These are phyloP conservation scores for Eupithecia abbreviata DNA, from an alignment of 2,888 invertebrate species.

Conservation along the genomic window DNA sequence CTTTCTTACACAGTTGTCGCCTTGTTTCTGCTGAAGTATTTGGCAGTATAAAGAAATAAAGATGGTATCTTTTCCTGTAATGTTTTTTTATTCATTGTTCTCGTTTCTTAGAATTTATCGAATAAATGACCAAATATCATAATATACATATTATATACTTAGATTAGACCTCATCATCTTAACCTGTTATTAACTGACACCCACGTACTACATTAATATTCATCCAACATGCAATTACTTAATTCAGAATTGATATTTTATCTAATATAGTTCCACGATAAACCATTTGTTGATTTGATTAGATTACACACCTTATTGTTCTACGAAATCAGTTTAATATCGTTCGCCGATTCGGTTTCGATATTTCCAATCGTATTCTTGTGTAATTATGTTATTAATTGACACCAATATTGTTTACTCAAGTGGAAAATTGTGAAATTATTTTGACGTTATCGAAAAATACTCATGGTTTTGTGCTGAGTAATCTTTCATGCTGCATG, in stretches of 20 bases:
- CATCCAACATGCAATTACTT: neutral
- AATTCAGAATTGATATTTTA: conserved; percentile 36
- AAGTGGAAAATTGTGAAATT: conserved; percentile 20
- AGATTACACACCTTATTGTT: conserved; percentile 46
- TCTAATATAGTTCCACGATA: conserved; percentile 42
- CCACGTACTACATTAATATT: conserved; percentile 2
- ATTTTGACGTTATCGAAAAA: neutral
- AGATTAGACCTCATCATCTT: neutral
- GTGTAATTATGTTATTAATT: conserved; percentile 24
- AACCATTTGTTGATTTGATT: conserved; percentile 44
- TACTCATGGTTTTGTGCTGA: neutral
- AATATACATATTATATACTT: neutral
- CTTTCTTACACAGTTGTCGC: conserved; percentile 38
- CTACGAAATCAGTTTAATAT: conserved; percentile 37
- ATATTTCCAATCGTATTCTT: conserved; percentile 27
- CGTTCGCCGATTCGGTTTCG: conserved; percentile 29
- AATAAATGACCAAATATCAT: neutral
- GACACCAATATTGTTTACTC: conserved; percentile 22
- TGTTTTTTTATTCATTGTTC: neutral
- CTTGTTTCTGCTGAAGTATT: conserved; percentile 18
- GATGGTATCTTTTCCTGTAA: neutral
- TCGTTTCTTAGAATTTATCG: neutral
- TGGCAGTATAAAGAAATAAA: neutral
- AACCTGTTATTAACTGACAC: conserved; percentile 4
- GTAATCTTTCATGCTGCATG: neutral